Conservation (phyloP, 2,113 vertebrate genomes). For the Candoia aspera region DNA sequence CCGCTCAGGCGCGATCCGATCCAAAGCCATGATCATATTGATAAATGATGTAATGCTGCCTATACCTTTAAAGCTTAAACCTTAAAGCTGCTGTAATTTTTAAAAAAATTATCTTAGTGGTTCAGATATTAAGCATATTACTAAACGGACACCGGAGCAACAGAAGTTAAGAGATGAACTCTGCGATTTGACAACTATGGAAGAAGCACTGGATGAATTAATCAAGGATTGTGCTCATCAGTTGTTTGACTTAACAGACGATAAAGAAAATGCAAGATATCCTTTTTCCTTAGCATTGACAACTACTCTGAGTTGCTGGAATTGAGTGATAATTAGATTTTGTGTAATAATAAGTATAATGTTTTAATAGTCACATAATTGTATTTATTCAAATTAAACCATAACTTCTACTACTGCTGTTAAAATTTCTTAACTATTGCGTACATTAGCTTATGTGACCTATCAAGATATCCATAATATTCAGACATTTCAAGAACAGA, state of each 20-base stretch:
- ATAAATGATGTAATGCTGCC: constrained; percentile 9
- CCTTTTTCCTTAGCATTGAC: constrained; percentile 70
- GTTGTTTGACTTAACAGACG: constrained; percentile 84
- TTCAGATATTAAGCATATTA: constrained; percentile 62
- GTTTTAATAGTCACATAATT: neutral
- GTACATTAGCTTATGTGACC: constrained; percentile 88
- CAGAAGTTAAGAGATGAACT: constrained; percentile 78
- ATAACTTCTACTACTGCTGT: neutral
- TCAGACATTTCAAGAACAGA: constrained; percentile 84
- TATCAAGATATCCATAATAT: constrained; percentile 84
- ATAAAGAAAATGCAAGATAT: constrained; percentile 87
- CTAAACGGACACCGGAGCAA: constrained; percentile 56
- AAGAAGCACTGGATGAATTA: constrained; percentile 87
- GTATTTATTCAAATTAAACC: neutral
- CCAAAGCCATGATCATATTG: too few species aligned
- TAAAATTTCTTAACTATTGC: constrained; percentile 71
- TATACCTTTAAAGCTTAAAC: constrained; percentile 5
- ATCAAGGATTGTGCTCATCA: constrained; percentile 88
- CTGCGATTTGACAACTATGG: constrained; percentile 82
- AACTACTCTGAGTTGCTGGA: neutral
- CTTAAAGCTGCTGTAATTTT: constrained; percentile 16
- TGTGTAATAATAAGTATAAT: neutral
- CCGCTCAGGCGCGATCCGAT: too few species aligned
- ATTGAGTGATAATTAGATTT: neutral
- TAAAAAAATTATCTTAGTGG: constrained; percentile 72